phyloP scores from a whole-genome alignment of 2,888 invertebrate species.

The Agonum fuliginosum region DNA sequence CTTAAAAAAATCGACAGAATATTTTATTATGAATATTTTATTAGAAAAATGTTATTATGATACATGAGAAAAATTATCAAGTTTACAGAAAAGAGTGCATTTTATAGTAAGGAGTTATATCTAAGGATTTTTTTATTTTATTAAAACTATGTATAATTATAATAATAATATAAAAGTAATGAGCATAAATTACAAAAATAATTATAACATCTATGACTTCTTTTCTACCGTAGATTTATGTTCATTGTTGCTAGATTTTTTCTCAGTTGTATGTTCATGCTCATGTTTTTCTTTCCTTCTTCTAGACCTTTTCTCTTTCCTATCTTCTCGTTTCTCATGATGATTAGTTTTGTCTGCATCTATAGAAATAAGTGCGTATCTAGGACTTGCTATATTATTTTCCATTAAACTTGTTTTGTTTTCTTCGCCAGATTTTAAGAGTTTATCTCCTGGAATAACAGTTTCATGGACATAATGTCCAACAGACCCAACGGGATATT shows the following conservation, averaged over 20 bases:
- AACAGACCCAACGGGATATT: constrained; percentile 16
- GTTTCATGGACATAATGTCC: constrained; percentile 37
- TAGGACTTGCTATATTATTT: background rate
- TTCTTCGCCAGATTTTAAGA: constrained; percentile 11
- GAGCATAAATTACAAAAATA: too few relatives aligned
- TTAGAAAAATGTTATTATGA: background rate
- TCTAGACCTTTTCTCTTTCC: constrained; percentile 22
- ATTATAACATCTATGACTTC: too few relatives aligned
- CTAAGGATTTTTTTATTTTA: too few relatives aligned
- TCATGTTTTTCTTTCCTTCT: constrained; percentile 41
- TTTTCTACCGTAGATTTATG: background rate
- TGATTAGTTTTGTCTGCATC: constrained; percentile 30
- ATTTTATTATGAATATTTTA: background rate
- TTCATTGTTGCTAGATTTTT: background rate
- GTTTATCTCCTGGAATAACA: background rate
- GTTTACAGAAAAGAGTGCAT: too few relatives aligned
- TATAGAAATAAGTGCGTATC: constrained; percentile 52
- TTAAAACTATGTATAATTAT: too few relatives aligned
- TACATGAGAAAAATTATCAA: background rate
- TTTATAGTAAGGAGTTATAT: too few relatives aligned
- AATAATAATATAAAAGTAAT: too few relatives aligned
- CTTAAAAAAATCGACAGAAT: too few relatives aligned
- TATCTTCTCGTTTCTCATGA: constrained; percentile 33
- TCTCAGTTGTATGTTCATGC: constrained; percentile 22
- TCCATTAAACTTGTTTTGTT: constrained; percentile 2